Base-by-base conservation (phyloP, 2,113 vertebrate species). In the Poecile atricapillus region DNA sequence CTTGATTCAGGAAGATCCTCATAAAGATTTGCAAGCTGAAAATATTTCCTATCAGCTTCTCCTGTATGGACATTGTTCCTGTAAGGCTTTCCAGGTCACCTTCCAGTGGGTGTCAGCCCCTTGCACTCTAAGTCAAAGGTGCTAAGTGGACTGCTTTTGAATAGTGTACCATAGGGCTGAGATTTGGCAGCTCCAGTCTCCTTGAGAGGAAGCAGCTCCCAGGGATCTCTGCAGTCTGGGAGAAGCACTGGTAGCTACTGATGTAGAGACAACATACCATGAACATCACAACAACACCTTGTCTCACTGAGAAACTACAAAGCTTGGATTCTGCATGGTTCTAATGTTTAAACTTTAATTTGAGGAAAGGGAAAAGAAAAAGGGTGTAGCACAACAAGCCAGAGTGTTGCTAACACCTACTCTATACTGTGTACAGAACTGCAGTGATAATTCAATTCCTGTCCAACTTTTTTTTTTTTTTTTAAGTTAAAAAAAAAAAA, bases 251-350 rank as follows among this genome's bases (percentile, higher is more conserved):
- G 15, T 17, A 55, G 47, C 44, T 80, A n/a, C 28, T 46, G 46
- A 35, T 10, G 14, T 11, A 78, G 30, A 74, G 59, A 39, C 22
- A 83, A 31, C 33, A 69, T 0, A 0, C 24, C 39, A 46, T 6
- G 21, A 89, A 49, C 30, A 67, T 37, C 22, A 67, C 0, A 1
- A 28, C 0, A 87, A 60, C n/a, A 49, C 44, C 81, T 62, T 63
- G n/a, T 52, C 73, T n/a, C 58, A 39, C 23, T 37, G 56, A 56
- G 50, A 74, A 87, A 53, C 13, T 55, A 46, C 27, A 52, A 37
- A 68, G n/a, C 31, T 37, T 46, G n/a, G 59, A n/a, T 71, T 33
- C 35, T 30, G 35, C 21, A 43, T 7, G 3, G 37, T 50, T 79
- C 74, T 59, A 74, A 88, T 12, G 28, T 13, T 82, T 75, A 20